Conservation (phyloP, 2,113 vertebrate genomes). For the Salminus brasiliensis region DNA sequence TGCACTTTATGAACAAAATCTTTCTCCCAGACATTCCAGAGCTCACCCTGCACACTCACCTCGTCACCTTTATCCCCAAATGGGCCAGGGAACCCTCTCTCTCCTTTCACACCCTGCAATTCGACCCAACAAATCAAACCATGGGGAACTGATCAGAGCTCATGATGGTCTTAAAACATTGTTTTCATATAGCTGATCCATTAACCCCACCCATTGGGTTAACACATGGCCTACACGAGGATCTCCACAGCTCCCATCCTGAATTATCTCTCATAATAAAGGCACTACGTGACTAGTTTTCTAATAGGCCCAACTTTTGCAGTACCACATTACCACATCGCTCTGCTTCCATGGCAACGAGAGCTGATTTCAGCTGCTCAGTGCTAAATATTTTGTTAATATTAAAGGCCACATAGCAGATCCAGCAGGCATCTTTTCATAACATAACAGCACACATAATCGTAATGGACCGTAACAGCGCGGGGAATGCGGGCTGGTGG, state of each 20-base stretch:
- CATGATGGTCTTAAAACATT: background rate
- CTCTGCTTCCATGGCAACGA: slow-evolving; percentile 72
- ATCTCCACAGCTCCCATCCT: background rate
- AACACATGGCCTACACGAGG: background rate
- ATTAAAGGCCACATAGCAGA: slow-evolving; percentile 17
- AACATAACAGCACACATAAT: background rate
- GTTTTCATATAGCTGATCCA: background rate
- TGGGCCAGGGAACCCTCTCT: slow-evolving; percentile 91
- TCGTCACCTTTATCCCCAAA: slow-evolving; percentile 92
- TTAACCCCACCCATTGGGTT: background rate
- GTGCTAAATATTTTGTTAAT: slow-evolving; percentile 40
- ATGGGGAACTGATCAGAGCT: background rate
- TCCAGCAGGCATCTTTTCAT: background rate
- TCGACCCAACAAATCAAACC: slow-evolving; percentile 43
- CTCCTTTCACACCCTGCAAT: slow-evolving; percentile 92
- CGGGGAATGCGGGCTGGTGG: background rate
- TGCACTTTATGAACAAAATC: slow-evolving; percentile 37
- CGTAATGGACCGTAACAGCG: background rate
- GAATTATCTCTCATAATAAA: slow-evolving; percentile 8
- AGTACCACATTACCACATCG: background rate
- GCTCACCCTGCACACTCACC: slow-evolving; percentile 75
- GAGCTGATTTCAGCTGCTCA: slow-evolving; percentile 39
- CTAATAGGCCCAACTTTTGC: background rate
- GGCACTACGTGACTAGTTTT: slow-evolving; percentile 7
- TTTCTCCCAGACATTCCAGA: slow-evolving; percentile 6